Percentiles rank a stretch among this genome's conserved stretches.
phyloP scores from a whole-genome alignment of 2,888 invertebrate genomes.

The Sarcophaga carnaria region DNA sequence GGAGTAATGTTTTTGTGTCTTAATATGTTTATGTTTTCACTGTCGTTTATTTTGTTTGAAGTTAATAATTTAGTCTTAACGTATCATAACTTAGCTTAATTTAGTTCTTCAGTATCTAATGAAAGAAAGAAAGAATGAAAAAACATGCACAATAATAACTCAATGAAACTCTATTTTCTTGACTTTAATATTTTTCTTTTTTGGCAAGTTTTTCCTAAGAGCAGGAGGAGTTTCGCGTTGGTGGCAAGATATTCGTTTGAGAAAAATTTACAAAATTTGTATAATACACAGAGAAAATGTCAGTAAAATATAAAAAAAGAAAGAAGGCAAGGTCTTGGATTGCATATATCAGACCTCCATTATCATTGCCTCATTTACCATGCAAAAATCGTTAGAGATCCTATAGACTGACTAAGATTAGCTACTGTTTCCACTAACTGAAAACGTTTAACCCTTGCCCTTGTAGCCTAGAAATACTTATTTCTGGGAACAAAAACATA shows the following conservation, averaged over 20 bases:
- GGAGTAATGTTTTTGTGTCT: neutral
- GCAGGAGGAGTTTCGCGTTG: neutral
- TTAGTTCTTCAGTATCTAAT: constrained; percentile 25
- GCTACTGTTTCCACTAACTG: too few species aligned
- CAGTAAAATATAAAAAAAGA: neutral
- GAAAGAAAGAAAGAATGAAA: neutral
- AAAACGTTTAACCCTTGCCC: too few species aligned
- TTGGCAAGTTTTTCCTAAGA: neutral
- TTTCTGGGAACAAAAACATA: too few species aligned
- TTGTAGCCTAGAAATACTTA: too few species aligned
- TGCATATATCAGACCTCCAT: too few species aligned
- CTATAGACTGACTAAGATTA: too few species aligned
- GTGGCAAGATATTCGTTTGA: neutral
- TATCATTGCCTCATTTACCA: too few species aligned
- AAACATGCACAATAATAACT: neutral
- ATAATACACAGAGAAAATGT: neutral
- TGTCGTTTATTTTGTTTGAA: constrained; percentile 28
- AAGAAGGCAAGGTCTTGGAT: neutral
- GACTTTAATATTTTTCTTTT: constrained; percentile 22
- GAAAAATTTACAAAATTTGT: neutral
- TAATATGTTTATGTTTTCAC: constrained; percentile 7
- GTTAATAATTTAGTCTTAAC: constrained; percentile 64
- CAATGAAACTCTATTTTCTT: neutral
- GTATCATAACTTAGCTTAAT: constrained; percentile 66
- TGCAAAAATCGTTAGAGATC: too few species aligned